Evolutionary conservation across 1,140 invertebrate genomes (phyloP).

Genomic region (Frieseomelitta varia): DNA sequence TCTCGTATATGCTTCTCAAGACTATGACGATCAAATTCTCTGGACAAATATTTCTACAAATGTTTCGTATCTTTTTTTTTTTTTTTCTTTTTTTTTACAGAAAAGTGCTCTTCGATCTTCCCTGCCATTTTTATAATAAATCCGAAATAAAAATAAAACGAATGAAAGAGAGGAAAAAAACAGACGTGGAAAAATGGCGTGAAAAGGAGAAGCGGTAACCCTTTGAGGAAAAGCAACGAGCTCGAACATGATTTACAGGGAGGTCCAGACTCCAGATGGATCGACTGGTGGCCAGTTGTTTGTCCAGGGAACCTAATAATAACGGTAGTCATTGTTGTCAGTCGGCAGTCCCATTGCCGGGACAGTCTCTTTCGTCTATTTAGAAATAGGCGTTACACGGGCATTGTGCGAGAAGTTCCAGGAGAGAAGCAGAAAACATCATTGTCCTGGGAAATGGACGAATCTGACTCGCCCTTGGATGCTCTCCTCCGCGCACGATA

Average conservation of each 20-base stretch:
- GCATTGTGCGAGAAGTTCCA: constrained; percentile 28
- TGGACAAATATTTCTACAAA: background rate
- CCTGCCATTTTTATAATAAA: background rate
- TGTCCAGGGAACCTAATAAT: constrained; percentile 61
- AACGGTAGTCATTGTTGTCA: constrained; percentile 73
- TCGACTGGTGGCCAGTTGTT: constrained; percentile 34
- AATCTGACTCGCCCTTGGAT: constrained; percentile 7
- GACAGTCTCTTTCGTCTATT: constrained; percentile 26
- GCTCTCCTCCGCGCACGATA: background rate
- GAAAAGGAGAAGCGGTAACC: background rate
- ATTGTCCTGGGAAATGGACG: constrained; percentile 10
- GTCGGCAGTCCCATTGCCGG: constrained; percentile 71
- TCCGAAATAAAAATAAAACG: background rate
- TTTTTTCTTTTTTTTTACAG: no score
- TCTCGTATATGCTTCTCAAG: no score
- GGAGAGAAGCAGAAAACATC: constrained; percentile 21
- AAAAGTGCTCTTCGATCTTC: background rate
- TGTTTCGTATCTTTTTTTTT: no score
- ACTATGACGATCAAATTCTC: no score
- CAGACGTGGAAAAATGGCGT: no score
- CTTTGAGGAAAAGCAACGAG: background rate
- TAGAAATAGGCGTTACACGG: constrained; percentile 52
- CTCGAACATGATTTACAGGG: constrained; percentile 21
- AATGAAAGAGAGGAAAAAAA: background rate
- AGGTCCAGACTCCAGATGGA: background rate